phyloP scores from a whole-genome alignment of 30 jellyfish, hydroid and myxozoan genomes.

The Hydractinia symbiolongicarpus region DNA sequence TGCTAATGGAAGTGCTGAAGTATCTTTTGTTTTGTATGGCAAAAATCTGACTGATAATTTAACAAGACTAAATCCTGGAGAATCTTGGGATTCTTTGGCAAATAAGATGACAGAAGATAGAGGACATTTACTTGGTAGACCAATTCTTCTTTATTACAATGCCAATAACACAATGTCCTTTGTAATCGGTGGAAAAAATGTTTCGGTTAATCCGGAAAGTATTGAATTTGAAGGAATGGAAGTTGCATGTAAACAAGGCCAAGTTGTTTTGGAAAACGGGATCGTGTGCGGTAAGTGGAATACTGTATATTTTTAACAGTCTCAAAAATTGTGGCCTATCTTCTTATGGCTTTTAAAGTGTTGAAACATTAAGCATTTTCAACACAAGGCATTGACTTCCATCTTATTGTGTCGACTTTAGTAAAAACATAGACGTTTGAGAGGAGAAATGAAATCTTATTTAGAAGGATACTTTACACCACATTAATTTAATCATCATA shows the following conservation, averaged over 20 bases:
- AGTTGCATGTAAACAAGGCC: constrained; percentile 36
- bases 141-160: constrained; percentile 38
- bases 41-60: constrained; percentile 26
- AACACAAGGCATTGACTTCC: too few relatives aligned
- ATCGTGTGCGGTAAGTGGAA: constrained; percentile 48
- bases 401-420: too few relatives aligned
- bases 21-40: constrained; percentile 31
- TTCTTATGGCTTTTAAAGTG: neutral
- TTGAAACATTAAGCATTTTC: too few relatives aligned
- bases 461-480: too few relatives aligned
- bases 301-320: neutral
- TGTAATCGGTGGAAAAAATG: neutral
- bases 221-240: constrained; percentile 22
- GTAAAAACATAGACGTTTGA: too few relatives aligned
- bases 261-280: constrained; percentile 38
- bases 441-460: too few relatives aligned
- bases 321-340: neutral
- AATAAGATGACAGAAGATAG: constrained; percentile 47
- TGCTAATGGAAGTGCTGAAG: neutral
- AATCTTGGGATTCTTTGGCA: constrained; percentile 48
- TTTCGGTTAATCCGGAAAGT: constrained; percentile 38
- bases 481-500: too few relatives aligned
- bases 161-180: constrained; percentile 26
- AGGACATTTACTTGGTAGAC: constrained; percentile 36
- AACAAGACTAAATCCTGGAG: neutral